Conservation (phyloP, 2,888 invertebrate genomes). For the Eupeodes latifasciatus region DNA sequence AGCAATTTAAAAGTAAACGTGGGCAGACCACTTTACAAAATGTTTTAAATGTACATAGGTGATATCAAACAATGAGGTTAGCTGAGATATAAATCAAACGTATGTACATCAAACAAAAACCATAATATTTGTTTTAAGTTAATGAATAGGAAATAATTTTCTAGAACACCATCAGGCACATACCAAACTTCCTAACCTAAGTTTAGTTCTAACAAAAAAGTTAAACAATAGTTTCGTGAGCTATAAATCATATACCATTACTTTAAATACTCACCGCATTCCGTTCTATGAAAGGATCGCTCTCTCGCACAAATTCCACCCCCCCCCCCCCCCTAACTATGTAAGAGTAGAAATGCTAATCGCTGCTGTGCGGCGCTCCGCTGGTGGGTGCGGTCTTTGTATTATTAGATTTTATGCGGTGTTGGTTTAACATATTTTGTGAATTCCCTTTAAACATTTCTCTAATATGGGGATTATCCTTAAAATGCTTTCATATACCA, state of each 20-base stretch:
- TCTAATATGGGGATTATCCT: neutral
- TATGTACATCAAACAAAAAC: neutral
- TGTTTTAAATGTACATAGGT: too few species aligned
- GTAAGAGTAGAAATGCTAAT: constrained; percentile 40
- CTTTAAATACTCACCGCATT: constrained; percentile 58
- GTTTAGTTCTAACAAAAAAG: neutral
- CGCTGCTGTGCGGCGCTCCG: neutral
- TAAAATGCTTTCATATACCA: neutral
- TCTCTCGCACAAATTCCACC: neutral
- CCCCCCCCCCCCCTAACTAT: neutral
- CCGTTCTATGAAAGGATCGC: constrained; percentile 55
- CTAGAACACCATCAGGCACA: constrained; percentile 33
- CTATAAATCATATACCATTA: constrained; percentile 52
- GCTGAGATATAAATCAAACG: neutral
- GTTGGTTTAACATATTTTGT: constrained; percentile 43
- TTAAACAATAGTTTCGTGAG: constrained; percentile 15
- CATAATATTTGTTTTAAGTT: neutral
- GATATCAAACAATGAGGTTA: neutral
- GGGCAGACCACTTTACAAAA: too few species aligned
- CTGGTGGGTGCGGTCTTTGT: constrained; percentile 15
- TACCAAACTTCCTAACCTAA: constrained; percentile 26
- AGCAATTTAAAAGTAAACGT: too few species aligned
- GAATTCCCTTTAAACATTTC: constrained; percentile 25
- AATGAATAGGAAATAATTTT: constrained; percentile 29
- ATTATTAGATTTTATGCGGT: neutral